These are phyloP conservation scores for Hippopotamyrus pictus DNA, from an alignment of 2,797 vertebrate species.

Conservation along the genomic window DNA sequence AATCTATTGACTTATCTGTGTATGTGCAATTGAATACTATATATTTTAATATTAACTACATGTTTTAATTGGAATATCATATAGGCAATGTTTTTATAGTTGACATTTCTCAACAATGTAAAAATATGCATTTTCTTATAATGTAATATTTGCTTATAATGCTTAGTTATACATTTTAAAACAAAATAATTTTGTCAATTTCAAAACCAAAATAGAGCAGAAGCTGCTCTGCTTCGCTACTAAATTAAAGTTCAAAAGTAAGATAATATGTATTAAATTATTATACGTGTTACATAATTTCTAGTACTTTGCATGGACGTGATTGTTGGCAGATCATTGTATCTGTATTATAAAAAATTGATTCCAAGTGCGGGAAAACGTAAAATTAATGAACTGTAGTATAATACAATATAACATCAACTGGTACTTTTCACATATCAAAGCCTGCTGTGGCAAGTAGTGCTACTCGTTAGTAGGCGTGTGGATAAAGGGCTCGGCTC, in stretches of 20 bases:
- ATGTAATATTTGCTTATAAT: not conserved
- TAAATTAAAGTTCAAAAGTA: not conserved
- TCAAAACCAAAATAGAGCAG: not conserved
- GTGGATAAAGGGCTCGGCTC: conserved; percentile 22
- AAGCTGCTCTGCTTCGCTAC: not conserved
- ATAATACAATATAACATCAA: not conserved
- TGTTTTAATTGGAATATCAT: not conserved
- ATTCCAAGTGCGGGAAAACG: not conserved
- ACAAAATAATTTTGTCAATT: not conserved
- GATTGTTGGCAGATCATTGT: not conserved
- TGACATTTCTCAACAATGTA: not conserved
- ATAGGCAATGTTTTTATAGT: not conserved
- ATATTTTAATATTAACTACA: not conserved
- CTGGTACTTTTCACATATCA: not conserved
- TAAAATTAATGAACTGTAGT: not conserved
- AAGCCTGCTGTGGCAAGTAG: not conserved
- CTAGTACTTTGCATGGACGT: not conserved
- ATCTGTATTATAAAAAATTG: not conserved
- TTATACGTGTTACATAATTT: not conserved
- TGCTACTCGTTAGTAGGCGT: not conserved
- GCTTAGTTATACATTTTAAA: not conserved
- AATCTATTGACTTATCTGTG: not conserved
- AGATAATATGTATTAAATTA: not conserved
- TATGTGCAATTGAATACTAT: not conserved
- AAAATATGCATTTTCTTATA: not conserved